A percentile compares a stretch with the other conserved stretches of the same genome.
Conservation (phyloP, 2,888 invertebrate species). For the Drosophila paramelanica region DNA sequence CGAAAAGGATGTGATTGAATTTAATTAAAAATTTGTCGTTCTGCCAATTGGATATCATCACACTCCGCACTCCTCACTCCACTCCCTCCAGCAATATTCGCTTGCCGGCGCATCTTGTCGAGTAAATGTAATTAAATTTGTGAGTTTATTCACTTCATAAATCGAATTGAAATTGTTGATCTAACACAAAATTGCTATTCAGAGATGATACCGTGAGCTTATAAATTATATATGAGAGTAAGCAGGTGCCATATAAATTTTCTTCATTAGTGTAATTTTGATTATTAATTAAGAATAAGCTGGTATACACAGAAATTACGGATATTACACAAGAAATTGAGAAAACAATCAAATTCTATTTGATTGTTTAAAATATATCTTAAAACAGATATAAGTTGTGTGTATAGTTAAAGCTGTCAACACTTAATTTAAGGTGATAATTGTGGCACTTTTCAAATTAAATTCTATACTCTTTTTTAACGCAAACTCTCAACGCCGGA, state of each 20-base stretch:
- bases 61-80: too few species aligned
- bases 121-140: conserved; percentile 58
- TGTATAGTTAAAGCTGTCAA: too few species aligned
- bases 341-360: too few species aligned
- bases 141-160: conserved; percentile 65
- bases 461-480: neutral
- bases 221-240: neutral
- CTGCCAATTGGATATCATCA: conserved; percentile 25
- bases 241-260: neutral
- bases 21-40: conserved; percentile 70
- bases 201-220: conserved; percentile 12
- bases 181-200: conserved; percentile 27
- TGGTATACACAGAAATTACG: too few species aligned
- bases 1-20: conserved; percentile 50
- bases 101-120: conserved; percentile 15
- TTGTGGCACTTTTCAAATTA: neutral
- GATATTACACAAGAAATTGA: too few species aligned
- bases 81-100: neutral
- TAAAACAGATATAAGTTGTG: too few species aligned
- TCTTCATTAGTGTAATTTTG: too few species aligned
- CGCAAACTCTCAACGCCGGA: neutral
- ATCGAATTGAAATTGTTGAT: conserved; percentile 56
- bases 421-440: too few species aligned
- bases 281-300: too few species aligned
- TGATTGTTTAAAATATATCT: too few species aligned